Evolutionary conservation across 2,888 invertebrate genomes (phyloP).

Genomic region (Calameuta filiformis): DNA sequence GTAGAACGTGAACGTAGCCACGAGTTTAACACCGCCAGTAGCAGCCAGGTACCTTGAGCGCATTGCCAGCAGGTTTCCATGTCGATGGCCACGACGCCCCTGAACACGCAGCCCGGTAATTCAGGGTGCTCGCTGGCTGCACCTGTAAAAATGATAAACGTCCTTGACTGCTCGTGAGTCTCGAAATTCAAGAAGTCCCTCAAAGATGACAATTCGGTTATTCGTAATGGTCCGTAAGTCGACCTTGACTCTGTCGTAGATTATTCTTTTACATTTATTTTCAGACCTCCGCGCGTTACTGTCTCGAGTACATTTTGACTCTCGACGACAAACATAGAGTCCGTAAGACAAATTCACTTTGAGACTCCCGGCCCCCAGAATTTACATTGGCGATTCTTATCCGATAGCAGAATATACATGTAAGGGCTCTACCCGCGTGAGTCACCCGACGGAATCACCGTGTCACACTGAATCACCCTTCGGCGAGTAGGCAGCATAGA

Average conservation of each 20-base stretch:
- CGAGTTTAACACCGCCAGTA: not conserved
- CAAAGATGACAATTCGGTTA: not conserved
- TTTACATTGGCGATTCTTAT: not conserved
- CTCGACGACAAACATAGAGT: not conserved
- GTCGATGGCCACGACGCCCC: not conserved
- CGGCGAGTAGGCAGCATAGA: not conserved
- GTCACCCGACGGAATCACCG: conserved; percentile 39
- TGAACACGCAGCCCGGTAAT: not conserved
- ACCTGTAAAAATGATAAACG: not conserved
- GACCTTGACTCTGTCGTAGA: not conserved
- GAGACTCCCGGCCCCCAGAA: not conserved
- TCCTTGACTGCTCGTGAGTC: not conserved
- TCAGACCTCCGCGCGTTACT: not conserved
- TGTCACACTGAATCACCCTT: conserved; percentile 39
- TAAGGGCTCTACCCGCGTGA: conserved; percentile 23
- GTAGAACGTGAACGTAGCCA: not conserved
- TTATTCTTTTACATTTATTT: not conserved
- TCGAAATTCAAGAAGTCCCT: not conserved
- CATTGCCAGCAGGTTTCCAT: not conserved
- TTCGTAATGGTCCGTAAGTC: not conserved
- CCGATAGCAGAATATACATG: not conserved
- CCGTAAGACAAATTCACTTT: not conserved
- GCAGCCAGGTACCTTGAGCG: not conserved
- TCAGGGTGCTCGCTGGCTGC: not conserved
- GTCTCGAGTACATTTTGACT: not conserved